Percentiles rank a stretch among this genome's conserved stretches.
phyloP scores from a whole-genome alignment of 2,797 vertebrate genomes.

The Paedocypris micromegethes region DNA sequence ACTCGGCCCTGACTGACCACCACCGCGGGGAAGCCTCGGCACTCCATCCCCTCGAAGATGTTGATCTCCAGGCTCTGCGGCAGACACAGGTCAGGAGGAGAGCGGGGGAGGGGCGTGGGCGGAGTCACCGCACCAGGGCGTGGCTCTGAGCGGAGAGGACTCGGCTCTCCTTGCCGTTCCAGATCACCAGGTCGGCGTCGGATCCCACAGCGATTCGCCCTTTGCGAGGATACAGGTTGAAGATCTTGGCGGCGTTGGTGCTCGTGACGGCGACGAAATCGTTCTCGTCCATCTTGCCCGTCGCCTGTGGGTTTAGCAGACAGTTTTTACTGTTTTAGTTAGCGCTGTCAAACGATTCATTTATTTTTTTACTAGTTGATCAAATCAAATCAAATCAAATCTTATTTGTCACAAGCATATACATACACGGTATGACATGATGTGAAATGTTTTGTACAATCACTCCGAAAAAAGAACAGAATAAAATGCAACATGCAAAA shows the following conservation, averaged over 20 bases:
- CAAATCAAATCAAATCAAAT: no score
- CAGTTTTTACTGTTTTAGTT: no score
- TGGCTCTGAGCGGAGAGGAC: constrained; percentile 84
- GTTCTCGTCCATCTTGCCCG: constrained; percentile 94
- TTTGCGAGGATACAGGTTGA: constrained; percentile 91
- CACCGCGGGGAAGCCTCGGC: constrained; percentile 71
- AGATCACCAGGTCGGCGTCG: constrained; percentile 85
- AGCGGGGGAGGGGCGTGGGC: not conserved
- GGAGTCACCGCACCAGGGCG: constrained; percentile 67
- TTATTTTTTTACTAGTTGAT: no score
- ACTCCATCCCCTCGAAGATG: constrained; percentile 86
- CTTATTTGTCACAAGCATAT: no score
- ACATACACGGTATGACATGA: no score
- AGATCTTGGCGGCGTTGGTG: constrained; percentile 91
- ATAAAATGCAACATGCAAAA: no score
- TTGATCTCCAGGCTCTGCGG: constrained; percentile 83
- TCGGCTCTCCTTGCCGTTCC: constrained; percentile 82
- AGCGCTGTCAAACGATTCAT: no score
- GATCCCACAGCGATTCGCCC: constrained; percentile 84
- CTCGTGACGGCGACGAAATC: constrained; percentile 90
- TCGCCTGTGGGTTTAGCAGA: constrained; percentile 58
- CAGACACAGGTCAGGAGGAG: constrained; percentile 25
- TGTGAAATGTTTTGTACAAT: no score
- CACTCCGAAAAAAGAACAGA: no score
- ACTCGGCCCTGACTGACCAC: constrained; percentile 84